These are phyloP conservation scores for Cryptotermes secundus DNA, from an alignment of 1,140 invertebrate genomes.

Conservation along the genomic window DNA sequence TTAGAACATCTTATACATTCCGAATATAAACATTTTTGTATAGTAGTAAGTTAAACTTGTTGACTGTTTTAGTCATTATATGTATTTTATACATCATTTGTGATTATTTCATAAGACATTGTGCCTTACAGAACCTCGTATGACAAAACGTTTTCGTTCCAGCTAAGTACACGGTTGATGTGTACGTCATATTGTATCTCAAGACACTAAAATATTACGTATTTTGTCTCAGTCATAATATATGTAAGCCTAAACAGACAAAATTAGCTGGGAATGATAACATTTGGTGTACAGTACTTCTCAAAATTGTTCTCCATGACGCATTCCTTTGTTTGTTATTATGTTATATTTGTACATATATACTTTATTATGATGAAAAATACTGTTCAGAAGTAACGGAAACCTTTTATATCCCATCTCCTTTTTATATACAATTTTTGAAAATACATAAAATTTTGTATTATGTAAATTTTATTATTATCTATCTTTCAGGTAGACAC, in stretches of 20 bases:
- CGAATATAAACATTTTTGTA: background rate
- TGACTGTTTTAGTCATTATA: background rate
- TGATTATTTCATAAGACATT: background rate
- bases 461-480: background rate
- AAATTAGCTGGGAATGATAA: background rate
- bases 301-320: background rate
- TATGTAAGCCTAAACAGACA: background rate
- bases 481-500: background rate
- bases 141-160: background rate
- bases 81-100: background rate
- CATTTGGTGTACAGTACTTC: background rate
- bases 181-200: no score
- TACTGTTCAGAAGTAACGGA: background rate
- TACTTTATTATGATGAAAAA: constrained; percentile 9
- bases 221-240: no score
- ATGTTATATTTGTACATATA: constrained; percentile 7
- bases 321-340: background rate
- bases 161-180: background rate
- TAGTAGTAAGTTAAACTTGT: background rate
- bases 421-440: background rate
- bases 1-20: background rate
- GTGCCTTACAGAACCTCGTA: background rate
- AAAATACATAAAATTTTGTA: constrained; percentile 5
- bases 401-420: constrained; percentile 11
- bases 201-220: no score